phyloP scores from a whole-genome alignment of 2,888 invertebrate species.

The Synanthedon vespiformis region DNA sequence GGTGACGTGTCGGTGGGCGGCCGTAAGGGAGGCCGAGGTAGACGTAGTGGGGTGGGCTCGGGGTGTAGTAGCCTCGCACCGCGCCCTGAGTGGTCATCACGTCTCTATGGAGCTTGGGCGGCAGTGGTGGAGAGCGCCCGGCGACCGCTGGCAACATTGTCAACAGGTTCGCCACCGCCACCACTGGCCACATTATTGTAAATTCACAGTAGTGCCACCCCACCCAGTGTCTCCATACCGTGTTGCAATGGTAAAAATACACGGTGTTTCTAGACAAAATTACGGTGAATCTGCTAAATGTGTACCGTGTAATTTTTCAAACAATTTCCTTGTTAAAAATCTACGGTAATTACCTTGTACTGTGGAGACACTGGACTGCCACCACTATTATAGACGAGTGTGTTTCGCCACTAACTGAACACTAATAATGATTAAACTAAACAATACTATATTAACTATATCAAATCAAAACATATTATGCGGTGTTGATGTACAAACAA shows the following conservation, averaged over 20 bases:
- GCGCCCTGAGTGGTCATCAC: constrained; percentile 40
- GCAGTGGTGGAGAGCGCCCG: constrained; percentile 8
- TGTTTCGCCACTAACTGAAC: neutral
- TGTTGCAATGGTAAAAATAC: too few species aligned
- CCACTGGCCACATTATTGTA: constrained; percentile 2
- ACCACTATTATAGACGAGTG: neutral
- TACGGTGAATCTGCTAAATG: too few species aligned
- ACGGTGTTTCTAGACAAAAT: too few species aligned
- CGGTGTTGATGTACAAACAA: too few species aligned
- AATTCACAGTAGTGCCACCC: neutral
- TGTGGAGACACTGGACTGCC: too few species aligned
- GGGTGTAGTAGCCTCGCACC: constrained; percentile 43
- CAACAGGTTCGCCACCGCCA: constrained; percentile 8
- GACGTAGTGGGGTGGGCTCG: constrained; percentile 38
- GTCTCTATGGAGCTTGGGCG: constrained; percentile 27
- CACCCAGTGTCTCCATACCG: too few species aligned
- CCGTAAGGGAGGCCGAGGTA: constrained; percentile 59
- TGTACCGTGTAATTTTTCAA: too few species aligned
- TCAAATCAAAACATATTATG: too few species aligned
- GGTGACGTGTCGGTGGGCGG: constrained; percentile 25
- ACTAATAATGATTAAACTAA: too few species aligned
- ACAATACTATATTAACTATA: too few species aligned
- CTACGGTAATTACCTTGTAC: too few species aligned
- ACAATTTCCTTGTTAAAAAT: too few species aligned
- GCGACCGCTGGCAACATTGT: constrained; percentile 6